Evolutionary conservation across 2,888 invertebrate genomes (phyloP).

Genomic region (Ennomos erosarius): DNA sequence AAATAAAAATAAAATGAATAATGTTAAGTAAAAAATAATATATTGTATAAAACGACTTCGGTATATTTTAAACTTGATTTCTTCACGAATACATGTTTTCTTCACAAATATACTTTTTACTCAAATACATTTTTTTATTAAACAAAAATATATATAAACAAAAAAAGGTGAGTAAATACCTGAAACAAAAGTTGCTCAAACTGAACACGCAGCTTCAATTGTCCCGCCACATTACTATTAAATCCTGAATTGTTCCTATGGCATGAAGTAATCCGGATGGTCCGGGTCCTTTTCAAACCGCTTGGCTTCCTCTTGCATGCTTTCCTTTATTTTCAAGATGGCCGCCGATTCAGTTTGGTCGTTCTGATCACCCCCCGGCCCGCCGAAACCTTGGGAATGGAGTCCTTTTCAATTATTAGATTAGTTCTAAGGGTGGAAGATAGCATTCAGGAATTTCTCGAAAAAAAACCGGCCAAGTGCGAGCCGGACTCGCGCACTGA

Average conservation of each 20-base stretch:
- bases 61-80: too few species aligned
- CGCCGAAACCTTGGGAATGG: constrained; percentile 73
- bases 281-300: constrained; percentile 99
- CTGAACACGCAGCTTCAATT: constrained; percentile 1
- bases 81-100: too few species aligned
- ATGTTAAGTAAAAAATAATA: not conserved
- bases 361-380: constrained; percentile 85
- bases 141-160: too few species aligned
- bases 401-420: constrained; percentile 41
- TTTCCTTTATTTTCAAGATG: constrained; percentile 99
- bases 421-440: not conserved
- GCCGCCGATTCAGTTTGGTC: constrained; percentile 99
- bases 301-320: constrained; percentile 99
- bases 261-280: constrained; percentile 98
- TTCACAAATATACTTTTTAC: too few species aligned
- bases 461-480: too few species aligned
- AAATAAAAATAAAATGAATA: too few species aligned
- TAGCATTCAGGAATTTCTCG: too few species aligned
- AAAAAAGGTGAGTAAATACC: too few species aligned
- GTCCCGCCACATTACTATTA: not conserved
- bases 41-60: too few species aligned
- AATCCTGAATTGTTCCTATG: constrained; percentile 80
- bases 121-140: too few species aligned
- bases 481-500: too few species aligned
- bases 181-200: constrained; percentile 9